A percentile compares a stretch with the other conserved stretches of the same genome.
Evolutionary conservation across 2,113 vertebrate genomes (phyloP).

Genomic region (Syngnathus scovelli): DNA sequence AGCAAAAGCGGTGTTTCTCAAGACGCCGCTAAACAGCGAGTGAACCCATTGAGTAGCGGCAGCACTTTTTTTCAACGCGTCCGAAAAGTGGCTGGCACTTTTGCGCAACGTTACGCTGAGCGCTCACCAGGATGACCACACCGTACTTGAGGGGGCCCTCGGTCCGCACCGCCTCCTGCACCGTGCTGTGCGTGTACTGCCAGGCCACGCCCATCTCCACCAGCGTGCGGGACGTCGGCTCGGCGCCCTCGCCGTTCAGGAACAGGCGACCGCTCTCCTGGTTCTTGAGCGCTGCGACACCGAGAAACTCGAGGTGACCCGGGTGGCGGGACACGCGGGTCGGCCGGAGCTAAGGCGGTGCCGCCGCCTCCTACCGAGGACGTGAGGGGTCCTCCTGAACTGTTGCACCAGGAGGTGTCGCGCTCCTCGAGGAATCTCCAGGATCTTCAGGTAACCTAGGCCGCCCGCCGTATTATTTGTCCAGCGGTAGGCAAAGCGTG

Average conservation of each 20-base stretch:
- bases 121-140: slow-evolving; percentile 85
- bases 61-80: no score
- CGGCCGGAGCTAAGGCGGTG: background rate
- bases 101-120: no score
- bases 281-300: slow-evolving; percentile 82
- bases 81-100: no score
- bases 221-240: slow-evolving; percentile 79
- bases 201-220: slow-evolving; percentile 88
- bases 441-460: slow-evolving; percentile 88
- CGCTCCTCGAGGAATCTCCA: slow-evolving; percentile 90
- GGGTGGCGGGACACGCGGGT: background rate
- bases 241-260: slow-evolving; percentile 79
- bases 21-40: no score
- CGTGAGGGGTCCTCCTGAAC: slow-evolving; percentile 76
- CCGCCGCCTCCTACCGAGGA: slow-evolving; percentile 76
- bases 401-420: slow-evolving; percentile 89
- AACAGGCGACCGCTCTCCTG: slow-evolving; percentile 82
- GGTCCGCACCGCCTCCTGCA: slow-evolving; percentile 80
- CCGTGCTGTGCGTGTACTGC: slow-evolving; percentile 83
- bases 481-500: no score
- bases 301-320: background rate
- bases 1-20: background rate
- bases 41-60: no score
- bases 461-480: slow-evolving; percentile 1
- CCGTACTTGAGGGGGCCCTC: slow-evolving; percentile 79